Percentiles rank a stretch among this genome's conserved stretches.
Evolutionary conservation across 2,113 vertebrate species (phyloP).

Genomic region (Carassius carassius): DNA sequence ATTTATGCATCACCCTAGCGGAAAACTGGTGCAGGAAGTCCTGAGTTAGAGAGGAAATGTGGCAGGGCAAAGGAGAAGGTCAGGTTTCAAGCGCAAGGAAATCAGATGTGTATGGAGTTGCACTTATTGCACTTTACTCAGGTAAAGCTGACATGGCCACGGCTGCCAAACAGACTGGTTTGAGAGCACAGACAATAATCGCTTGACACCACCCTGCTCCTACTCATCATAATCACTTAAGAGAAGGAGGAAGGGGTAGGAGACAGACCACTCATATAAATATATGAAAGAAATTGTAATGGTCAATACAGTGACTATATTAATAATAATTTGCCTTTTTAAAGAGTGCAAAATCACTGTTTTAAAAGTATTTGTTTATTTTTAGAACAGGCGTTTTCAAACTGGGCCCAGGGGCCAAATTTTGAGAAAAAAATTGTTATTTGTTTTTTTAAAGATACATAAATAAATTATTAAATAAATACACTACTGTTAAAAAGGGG

Average conservation of each 20-base stretch:
- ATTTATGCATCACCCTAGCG: constrained; percentile 44
- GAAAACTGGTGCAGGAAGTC: constrained; percentile 39
- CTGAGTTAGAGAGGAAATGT: constrained; percentile 30
- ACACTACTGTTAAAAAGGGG: no score
- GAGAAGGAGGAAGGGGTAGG: not conserved
- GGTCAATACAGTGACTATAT: not conserved
- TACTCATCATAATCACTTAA: constrained; percentile 28
- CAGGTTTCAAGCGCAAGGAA: constrained; percentile 27
- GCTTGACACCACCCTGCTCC: not conserved
- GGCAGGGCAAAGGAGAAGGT: constrained; percentile 17
- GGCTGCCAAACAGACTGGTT: not conserved
- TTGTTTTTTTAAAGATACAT: no score
- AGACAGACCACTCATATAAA: not conserved
- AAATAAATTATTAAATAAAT: no score
- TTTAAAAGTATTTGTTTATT: not conserved
- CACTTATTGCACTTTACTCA: constrained; percentile 38
- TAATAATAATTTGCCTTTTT: not conserved
- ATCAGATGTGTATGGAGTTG: constrained; percentile 26
- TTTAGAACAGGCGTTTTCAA: not conserved
- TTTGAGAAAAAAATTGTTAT: not conserved
- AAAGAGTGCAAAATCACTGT: not conserved
- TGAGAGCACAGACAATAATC: constrained; percentile 33
- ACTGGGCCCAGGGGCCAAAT: not conserved
- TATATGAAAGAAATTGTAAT: not conserved
- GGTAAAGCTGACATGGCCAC: constrained; percentile 29